Percentiles rank a stretch among this genome's conserved stretches.
Conservation (phyloP, 1,140 invertebrate genomes). For the Drosophila baimaii region DNA sequence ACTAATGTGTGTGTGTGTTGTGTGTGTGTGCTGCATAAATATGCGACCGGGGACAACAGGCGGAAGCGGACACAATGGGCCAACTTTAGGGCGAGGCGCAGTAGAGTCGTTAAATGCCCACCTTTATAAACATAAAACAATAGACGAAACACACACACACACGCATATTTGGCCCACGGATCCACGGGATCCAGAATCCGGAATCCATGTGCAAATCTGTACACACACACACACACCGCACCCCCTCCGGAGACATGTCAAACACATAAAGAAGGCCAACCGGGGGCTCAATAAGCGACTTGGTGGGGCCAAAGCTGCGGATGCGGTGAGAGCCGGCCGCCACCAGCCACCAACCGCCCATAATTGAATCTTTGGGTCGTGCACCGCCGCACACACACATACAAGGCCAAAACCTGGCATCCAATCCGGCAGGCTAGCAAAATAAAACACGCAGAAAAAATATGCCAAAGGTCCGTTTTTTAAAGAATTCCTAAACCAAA, state of each 20-base stretch:
- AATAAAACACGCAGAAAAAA: neutral
- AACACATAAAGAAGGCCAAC: constrained; percentile 60
- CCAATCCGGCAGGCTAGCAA: constrained; percentile 23
- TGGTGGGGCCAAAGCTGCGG: constrained; percentile 38
- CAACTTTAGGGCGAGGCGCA: constrained; percentile 56
- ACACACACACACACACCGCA: neutral
- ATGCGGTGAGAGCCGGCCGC: constrained; percentile 28
- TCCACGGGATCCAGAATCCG: constrained; percentile 7
- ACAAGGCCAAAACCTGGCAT: constrained; percentile 14
- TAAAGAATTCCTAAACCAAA: neutral
- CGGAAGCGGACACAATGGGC: constrained; percentile 57
- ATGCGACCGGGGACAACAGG: constrained; percentile 36
- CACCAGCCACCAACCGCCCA: constrained; percentile 48
- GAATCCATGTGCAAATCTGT: constrained; percentile 35
- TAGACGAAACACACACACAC: constrained; percentile 46
- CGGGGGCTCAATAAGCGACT: constrained; percentile 49
- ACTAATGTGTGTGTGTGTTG: constrained; percentile 42
- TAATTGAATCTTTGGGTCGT: constrained; percentile 74
- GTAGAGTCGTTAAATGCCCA: constrained; percentile 62
- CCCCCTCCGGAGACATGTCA: constrained; percentile 49
- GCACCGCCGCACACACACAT: constrained; percentile 36
- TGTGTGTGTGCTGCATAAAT: constrained; percentile 29
- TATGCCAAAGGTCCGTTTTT: neutral
- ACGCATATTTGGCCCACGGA: constrained; percentile 34
- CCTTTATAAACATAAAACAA: constrained; percentile 65